Evolutionary conservation across 2,888 invertebrate species (phyloP).

Genomic region (Cheilosia vulpina): DNA sequence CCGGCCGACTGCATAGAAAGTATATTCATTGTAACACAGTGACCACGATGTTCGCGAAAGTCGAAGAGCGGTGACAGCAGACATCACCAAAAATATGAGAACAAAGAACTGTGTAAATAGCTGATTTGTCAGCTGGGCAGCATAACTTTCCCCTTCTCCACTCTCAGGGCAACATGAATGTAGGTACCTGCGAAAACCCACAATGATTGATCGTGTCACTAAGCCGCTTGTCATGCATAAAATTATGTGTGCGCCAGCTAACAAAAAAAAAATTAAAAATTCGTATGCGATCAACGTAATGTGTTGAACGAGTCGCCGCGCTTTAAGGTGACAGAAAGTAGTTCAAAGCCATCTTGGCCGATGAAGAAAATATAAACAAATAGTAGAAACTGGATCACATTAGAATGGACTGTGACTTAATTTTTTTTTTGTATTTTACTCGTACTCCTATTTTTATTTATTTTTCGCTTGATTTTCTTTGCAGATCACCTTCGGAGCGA

Average conservation of each 20-base stretch:
- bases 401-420: conserved; percentile 56
- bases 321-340: conserved; percentile 61
- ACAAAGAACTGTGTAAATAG: background rate
- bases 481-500: conserved; percentile 83
- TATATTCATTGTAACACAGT: conserved; percentile 21
- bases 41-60: conserved; percentile 43
- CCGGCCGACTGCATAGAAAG: conserved; percentile 39
- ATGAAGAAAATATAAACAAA: conserved; percentile 33
- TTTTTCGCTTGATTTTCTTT: conserved; percentile 72
- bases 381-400: conserved; percentile 40
- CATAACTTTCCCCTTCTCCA: conserved; percentile 21
- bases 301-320: conserved; percentile 12
- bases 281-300: conserved; percentile 55
- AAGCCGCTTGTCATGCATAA: conserved; percentile 17
- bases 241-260: conserved; percentile 11
- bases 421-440: conserved; percentile 22
- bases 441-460: conserved; percentile 21
- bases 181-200: background rate
- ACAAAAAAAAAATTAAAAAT: conserved; percentile 5
- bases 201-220: conserved; percentile 22
- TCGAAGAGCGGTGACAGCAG: background rate
- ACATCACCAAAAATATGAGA: background rate
- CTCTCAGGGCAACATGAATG: background rate
- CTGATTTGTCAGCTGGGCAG: background rate
- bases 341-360: conserved; percentile 67